These are phyloP conservation scores for Antigone vipio DNA, from an alignment of 2,113 vertebrate species.

Conservation along the genomic window DNA sequence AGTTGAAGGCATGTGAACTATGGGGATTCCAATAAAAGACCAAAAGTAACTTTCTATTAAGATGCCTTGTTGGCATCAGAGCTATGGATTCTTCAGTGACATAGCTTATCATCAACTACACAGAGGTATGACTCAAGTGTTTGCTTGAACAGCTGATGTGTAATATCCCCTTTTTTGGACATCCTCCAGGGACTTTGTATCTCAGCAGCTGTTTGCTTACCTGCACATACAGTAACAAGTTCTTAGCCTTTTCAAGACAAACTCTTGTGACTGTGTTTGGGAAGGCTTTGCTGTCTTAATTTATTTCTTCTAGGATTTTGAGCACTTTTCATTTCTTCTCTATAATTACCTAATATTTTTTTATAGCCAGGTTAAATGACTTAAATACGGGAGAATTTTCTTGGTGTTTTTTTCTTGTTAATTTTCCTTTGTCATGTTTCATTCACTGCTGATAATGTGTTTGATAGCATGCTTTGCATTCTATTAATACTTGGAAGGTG, in stretches of 20 bases:
- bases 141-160: not conserved
- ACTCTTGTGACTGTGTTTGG: not conserved
- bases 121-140: not conserved
- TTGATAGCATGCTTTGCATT: not conserved
- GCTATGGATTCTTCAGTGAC: not conserved
- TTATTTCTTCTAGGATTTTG: not conserved
- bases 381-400: not conserved
- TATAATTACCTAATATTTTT: not conserved
- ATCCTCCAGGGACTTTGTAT: not conserved
- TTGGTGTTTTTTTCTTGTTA: not conserved
- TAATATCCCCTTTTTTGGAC: not conserved
- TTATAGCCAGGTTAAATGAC: not conserved
- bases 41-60: not conserved
- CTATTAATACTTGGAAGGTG: not conserved
- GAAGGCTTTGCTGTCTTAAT: not conserved
- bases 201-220: not conserved
- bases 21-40: not conserved
- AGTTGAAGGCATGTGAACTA: not conserved
- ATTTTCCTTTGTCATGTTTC: not conserved
- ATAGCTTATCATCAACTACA: not conserved
- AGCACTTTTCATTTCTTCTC: not conserved
- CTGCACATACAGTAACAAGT: not conserved
- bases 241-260: not conserved
- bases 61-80: not conserved
- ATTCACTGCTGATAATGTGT: not conserved